Evolutionary conservation across 2,797 vertebrate genomes (phyloP).

Genomic region (Ptychobarbus kaznakovi): DNA sequence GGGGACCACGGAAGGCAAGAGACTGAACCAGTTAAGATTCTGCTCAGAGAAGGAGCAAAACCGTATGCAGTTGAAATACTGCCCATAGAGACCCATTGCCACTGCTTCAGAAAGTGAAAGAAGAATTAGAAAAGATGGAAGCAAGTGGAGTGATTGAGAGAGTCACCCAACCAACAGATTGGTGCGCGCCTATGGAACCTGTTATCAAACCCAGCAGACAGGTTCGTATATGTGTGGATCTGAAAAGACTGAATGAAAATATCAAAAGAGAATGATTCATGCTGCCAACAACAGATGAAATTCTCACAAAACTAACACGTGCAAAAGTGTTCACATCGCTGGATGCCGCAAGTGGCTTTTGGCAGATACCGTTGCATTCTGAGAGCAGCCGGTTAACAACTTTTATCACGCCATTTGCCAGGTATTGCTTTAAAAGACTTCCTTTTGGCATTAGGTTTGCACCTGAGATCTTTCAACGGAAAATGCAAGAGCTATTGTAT

Average conservation of each 20-base stretch:
- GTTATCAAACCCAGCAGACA: background rate
- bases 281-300: conserved; percentile 29
- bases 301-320: conserved; percentile 27
- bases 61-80: background rate
- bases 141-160: background rate
- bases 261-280: conserved; percentile 26
- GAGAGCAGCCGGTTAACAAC: conserved; percentile 32
- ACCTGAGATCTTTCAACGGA: conserved; percentile 38
- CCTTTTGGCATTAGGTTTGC: conserved; percentile 43
- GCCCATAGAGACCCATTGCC: background rate
- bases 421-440: conserved; percentile 24
- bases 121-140: background rate
- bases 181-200: background rate
- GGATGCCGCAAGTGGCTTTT: conserved; percentile 19
- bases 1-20: background rate
- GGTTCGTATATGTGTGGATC: conserved; percentile 19
- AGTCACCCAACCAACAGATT: background rate
- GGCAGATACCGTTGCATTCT: conserved; percentile 34
- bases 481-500: background rate
- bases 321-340: conserved; percentile 39
- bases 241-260: conserved; percentile 32
- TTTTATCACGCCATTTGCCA: conserved; percentile 36
- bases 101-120: background rate
- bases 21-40: background rate
- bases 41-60: background rate